Conservation (phyloP, 2,797 vertebrate genomes). For the Parauchenoglanis punctatus region DNA sequence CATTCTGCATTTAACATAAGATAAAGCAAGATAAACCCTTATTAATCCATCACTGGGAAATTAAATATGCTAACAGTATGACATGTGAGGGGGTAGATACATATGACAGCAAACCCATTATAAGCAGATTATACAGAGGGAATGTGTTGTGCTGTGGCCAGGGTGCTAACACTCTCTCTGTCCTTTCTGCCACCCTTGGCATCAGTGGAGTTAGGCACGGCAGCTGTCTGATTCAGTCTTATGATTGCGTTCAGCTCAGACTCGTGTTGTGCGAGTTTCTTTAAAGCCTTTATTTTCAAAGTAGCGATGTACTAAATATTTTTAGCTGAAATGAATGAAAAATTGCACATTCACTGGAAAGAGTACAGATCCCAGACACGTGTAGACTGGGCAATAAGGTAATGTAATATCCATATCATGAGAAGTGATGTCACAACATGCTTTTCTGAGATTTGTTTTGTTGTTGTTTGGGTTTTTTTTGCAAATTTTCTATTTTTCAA, state of each 20-base stretch:
- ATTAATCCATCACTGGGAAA: not conserved
- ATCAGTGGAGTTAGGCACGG: not conserved
- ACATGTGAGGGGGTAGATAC: not conserved
- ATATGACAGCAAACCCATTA: not conserved
- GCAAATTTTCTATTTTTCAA: too few relatives aligned
- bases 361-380: not conserved
- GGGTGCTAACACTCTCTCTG: constrained; percentile 3
- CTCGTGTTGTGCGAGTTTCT: not conserved
- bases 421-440: not conserved
- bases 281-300: not conserved
- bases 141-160: constrained; percentile 27
- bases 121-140: constrained; percentile 36
- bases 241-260: not conserved
- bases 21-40: not conserved
- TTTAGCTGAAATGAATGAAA: not conserved
- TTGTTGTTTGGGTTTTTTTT: too few relatives aligned
- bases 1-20: not conserved
- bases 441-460: not conserved
- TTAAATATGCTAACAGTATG: not conserved
- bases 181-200: constrained; percentile 32
- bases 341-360: too few relatives aligned
- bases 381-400: not conserved
- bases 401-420: not conserved
- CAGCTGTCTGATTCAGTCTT: constrained; percentile 16
- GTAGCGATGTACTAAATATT: too few relatives aligned